Base-by-base conservation (phyloP, 1,140 invertebrate species). In the Plectus sambesii region DNA sequence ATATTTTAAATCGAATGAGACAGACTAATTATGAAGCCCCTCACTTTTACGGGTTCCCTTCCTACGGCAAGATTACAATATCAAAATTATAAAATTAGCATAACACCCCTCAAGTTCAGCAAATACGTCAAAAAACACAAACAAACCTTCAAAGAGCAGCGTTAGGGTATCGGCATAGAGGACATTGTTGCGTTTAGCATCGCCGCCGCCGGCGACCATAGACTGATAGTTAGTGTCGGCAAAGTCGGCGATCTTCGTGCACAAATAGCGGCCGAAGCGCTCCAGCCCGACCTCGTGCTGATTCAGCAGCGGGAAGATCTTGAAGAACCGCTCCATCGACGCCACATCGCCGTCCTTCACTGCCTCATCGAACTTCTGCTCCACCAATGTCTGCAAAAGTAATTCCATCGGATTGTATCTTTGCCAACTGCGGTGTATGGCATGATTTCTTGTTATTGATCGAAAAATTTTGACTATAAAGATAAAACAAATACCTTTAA, bases 291-390 rank as follows among this genome's bases (percentile, higher is more conserved):
- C 85, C 36, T 84, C 78, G 53, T 94, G 84, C 72, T 88, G 82
- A 35, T 86, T 87, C 3, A 98, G 74, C 20, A 97, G 75, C 2
- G 93, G 93, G 72, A 97, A 98, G 62, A 98, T 82, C 73, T 97
- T 98, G 68, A 98, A 98, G 70, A 96, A 90, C 53, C 90, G 71
- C 66, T 97, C 90, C 15, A 96, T 83, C 2, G 85, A 85, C 2
- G 84, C 84, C 19, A 70, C 76, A 73, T 98, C 90, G 65, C 87
- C 82, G 38, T 79, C 79, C 47, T 80, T 79, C 0, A 94, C 82
- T 23, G 93, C 87, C 61, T 93, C 86, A 64, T 93, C 85, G 69
- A 98, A 90, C 60, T 83, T 83, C 33, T 76, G 76, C 20, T 79
- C 79, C 1, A 92, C n/a, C n/a, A n/a, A n/a, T n/a, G n/a, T n/a